phyloP scores from a whole-genome alignment of 2,888 invertebrate species.

The Dysmachus trigonus region DNA sequence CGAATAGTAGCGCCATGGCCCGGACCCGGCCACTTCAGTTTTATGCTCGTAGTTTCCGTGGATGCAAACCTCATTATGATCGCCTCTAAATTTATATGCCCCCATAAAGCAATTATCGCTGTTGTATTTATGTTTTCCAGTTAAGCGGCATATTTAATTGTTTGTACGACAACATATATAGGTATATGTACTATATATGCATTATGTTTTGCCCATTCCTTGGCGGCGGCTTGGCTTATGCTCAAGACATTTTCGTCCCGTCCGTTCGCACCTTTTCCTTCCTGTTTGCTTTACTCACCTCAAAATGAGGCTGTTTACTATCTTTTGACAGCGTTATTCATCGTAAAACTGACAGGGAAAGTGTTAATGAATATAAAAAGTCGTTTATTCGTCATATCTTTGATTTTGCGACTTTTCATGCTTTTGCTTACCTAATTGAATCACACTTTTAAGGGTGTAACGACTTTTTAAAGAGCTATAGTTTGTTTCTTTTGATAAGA shows the following conservation, averaged over 20 bases:
- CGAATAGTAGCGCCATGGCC: background rate
- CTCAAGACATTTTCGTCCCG: background rate
- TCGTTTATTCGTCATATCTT: background rate
- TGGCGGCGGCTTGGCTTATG: background rate
- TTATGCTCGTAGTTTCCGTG: conserved; percentile 14
- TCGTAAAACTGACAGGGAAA: background rate
- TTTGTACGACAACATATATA: background rate
- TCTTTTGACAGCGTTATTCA: background rate
- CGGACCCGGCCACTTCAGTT: background rate
- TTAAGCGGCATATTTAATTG: conserved; percentile 23
- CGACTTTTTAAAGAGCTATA: background rate
- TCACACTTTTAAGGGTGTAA: background rate
- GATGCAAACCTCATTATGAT: conserved; percentile 8
- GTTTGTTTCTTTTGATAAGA: background rate
- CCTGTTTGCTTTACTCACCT: background rate
- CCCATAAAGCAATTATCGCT: conserved; percentile 33
- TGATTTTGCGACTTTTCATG: background rate
- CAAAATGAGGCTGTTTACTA: background rate
- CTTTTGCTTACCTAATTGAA: background rate
- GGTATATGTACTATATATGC: too few relatives aligned
- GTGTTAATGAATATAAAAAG: background rate
- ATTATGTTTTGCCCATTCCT: background rate
- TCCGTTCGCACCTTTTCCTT: conserved; percentile 12
- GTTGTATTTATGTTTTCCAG: conserved; percentile 3
- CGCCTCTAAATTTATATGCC: conserved; percentile 37